Conservation (phyloP, 2,113 vertebrate genomes). For the Irena cyanogastra region DNA sequence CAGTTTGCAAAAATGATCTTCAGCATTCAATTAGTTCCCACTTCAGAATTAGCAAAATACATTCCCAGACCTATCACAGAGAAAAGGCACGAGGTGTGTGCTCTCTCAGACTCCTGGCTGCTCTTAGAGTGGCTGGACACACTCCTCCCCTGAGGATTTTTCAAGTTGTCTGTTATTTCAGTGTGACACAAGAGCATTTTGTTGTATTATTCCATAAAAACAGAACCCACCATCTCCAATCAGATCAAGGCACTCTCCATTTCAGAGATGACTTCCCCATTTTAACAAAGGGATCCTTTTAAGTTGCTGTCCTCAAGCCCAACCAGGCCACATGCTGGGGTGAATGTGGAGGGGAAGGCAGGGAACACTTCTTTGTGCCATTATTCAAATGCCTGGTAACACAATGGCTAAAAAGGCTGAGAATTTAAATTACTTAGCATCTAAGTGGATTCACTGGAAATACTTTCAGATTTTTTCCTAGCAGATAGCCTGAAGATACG, state of each 20-base stretch:
- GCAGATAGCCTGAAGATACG: constrained; percentile 32
- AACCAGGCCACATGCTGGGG: background rate
- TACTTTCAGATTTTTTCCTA: background rate
- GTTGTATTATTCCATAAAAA: background rate
- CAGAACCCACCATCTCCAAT: background rate
- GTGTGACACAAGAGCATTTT: background rate
- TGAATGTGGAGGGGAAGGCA: background rate
- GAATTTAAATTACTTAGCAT: background rate
- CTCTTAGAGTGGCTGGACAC: background rate
- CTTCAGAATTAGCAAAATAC: background rate
- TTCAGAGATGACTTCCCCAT: background rate
- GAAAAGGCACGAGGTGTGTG: background rate
- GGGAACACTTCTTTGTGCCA: background rate
- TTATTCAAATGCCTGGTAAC: background rate
- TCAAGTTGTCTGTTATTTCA: background rate
- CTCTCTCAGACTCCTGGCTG: background rate
- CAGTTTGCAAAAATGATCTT: background rate
- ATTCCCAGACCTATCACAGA: background rate
- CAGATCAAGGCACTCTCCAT: background rate
- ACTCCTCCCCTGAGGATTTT: background rate
- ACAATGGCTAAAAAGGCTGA: background rate
- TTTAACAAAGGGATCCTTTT: background rate
- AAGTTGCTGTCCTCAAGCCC: background rate
- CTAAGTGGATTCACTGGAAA: constrained; percentile 8
- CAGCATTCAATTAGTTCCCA: background rate